Evolutionary conservation across 2,797 vertebrate species (phyloP).

Genomic region (Etheostoma nigrum): DNA sequence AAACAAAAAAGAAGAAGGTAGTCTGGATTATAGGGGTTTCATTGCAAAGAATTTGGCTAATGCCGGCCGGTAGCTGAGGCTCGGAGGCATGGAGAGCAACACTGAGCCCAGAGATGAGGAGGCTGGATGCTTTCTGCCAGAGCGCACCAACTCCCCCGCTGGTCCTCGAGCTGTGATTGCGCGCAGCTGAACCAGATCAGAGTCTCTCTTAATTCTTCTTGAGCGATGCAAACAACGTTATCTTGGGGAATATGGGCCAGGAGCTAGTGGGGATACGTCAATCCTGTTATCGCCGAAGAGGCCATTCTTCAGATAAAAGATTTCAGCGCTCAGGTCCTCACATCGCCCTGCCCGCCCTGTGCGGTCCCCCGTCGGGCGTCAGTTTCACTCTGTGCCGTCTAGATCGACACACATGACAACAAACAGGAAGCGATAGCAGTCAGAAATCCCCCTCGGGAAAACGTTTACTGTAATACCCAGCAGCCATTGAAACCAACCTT

Average conservation of each 20-base stretch:
- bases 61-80: slow-evolving; percentile 16
- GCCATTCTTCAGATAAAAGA: slow-evolving; percentile 67
- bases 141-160: slow-evolving; percentile 63
- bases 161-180: slow-evolving; percentile 64
- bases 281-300: slow-evolving; percentile 44
- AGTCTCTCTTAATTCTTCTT: slow-evolving; percentile 36
- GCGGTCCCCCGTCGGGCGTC: slow-evolving; percentile 59
- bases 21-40: slow-evolving; percentile 45
- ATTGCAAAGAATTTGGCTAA: slow-evolving; percentile 29
- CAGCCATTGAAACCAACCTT: slow-evolving; percentile 16
- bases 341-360: slow-evolving; percentile 47
- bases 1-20: neutral
- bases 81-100: slow-evolving; percentile 40
- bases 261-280: slow-evolving; percentile 32
- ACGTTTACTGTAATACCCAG: slow-evolving; percentile 10
- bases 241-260: slow-evolving; percentile 22
- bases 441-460: slow-evolving; percentile 17
- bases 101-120: slow-evolving; percentile 43
- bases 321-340: slow-evolving; percentile 55
- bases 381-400: slow-evolving; percentile 48
- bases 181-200: slow-evolving; percentile 54
- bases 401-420: slow-evolving; percentile 55
- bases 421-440: slow-evolving; percentile 60
- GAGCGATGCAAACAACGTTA: slow-evolving; percentile 37
- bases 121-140: slow-evolving; percentile 58